phyloP scores from a whole-genome alignment of 2,888 invertebrate species.

The Yponomeuta plumbellus region DNA sequence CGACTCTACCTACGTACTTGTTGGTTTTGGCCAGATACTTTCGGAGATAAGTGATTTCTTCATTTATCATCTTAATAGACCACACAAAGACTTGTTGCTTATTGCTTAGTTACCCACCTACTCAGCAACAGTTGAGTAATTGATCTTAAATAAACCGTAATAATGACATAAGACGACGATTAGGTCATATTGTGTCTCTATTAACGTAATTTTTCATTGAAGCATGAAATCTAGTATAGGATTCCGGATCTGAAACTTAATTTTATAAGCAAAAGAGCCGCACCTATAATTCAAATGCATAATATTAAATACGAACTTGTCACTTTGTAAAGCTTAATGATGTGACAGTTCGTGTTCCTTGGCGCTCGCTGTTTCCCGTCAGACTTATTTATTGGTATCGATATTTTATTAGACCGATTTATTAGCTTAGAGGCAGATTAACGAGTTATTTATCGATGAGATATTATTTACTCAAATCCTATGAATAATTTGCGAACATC shows the following conservation, averaged over 20 bases:
- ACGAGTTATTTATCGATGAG: background rate
- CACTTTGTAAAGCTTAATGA: background rate
- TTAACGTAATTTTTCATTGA: background rate
- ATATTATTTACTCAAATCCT: background rate
- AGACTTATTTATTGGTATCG: background rate
- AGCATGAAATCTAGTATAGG: background rate
- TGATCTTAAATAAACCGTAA: background rate
- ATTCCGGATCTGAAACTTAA: background rate
- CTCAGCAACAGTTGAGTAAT: background rate
- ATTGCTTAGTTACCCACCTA: background rate
- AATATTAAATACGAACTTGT: background rate
- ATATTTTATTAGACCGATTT: background rate
- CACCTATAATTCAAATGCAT: background rate
- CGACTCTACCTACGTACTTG: background rate
- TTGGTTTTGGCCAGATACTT: constrained; percentile 25
- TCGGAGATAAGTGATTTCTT: constrained; percentile 17
- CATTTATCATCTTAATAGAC: constrained; percentile 3
- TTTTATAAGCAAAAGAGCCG: background rate
- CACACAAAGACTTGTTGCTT: background rate
- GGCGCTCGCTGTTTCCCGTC: background rate
- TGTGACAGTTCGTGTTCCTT: background rate
- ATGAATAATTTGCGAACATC: background rate
- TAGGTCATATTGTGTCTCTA: background rate
- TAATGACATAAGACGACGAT: background rate
- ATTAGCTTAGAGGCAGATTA: background rate